Evolutionary conservation across 1,140 invertebrate genomes (phyloP), one percentile per base, ranked within the genome.

Genomic region (Nebria ingens): DNA sequence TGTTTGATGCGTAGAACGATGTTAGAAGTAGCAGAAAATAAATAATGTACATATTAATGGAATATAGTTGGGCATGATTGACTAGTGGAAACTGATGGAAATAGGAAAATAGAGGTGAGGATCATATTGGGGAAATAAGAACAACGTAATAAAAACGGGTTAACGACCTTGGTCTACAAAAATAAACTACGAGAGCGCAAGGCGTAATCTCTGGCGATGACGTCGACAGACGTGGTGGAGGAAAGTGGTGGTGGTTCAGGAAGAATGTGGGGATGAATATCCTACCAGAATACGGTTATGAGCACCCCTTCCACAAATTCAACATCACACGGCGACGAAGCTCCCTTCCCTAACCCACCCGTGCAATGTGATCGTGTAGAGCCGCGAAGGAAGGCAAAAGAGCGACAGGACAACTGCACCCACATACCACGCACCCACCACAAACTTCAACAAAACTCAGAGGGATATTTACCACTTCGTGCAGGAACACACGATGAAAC

Each of bases 301-400:
- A 64, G 62, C 69, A 71, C 69, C 69, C 69, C 69, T 71, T 69
- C 69, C 68, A 71, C 69, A 64, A 66, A 65, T 65, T 68, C 64
- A 64, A 67, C 63, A 64, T 66, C 64, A n/a, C n/a, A 68, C 65
- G 59, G 68, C 68, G 68, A 63, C 68, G 68, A 68, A 68, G 68
- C 69, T 71, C 69, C 68, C 69, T 71, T 65, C 69, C 69, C 69
- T 64, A 68, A 68, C 63, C 67, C 62, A 65, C 59, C 64, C 64
- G n/a, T n/a, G n/a, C n/a, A n/a, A n/a, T n/a, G n/a, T n/a, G n/a
- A n/a, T n/a, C n/a, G n/a, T n/a, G 62, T 64, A 45, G 66, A 66
- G 62, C 65, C 67, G 67, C 66, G 65, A 68, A 68, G 40, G 25
- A n/a, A n/a, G n/a, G n/a, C n/a, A n/a, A n/a, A n/a, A n/a, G n/a